phyloP scores from a whole-genome alignment of 2,113 vertebrate species.

The Lepus timidus region DNA sequence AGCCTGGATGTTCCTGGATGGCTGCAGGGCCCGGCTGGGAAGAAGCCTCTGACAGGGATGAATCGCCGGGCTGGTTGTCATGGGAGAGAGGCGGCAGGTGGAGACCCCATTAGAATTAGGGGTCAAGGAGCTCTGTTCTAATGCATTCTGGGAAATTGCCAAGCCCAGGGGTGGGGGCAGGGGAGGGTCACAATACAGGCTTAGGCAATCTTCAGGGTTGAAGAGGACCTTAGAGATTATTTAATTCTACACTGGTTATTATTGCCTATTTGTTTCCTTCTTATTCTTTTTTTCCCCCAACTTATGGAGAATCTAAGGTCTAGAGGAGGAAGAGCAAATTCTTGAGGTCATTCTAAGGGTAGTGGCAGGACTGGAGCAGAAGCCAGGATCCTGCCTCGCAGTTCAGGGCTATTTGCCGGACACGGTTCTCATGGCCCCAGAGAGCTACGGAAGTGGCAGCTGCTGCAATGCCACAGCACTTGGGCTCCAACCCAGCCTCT shows the following conservation, averaged over 20 bases:
- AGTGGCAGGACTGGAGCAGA: not conserved
- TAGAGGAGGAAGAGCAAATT: not conserved
- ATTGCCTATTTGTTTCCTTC: not conserved
- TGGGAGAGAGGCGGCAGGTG: not conserved
- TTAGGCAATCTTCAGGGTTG: conserved; percentile 21
- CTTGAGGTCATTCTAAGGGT: not conserved
- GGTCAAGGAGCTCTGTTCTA: not conserved
- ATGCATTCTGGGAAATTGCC: not conserved
- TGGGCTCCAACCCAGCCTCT: not conserved
- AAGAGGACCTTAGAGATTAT: not conserved
- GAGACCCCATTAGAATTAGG: not conserved
- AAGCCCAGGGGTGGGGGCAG: not conserved
- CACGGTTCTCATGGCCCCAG: not conserved
- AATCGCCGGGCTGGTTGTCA: not conserved
- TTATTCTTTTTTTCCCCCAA: not conserved
- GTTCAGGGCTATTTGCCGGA: not conserved
- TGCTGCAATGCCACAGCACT: not conserved
- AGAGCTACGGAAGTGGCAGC: not conserved
- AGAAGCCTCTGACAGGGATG: not conserved
- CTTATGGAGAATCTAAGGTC: not conserved
- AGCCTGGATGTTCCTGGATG: not conserved
- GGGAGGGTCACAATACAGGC: not conserved
- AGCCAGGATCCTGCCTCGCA: not conserved
- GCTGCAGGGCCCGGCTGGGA: not conserved
- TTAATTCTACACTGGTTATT: not conserved